Percentiles rank a stretch among this genome's conserved stretches.
Conservation (phyloP, 2,888 invertebrate genomes). For the Parnassius smintheus region DNA sequence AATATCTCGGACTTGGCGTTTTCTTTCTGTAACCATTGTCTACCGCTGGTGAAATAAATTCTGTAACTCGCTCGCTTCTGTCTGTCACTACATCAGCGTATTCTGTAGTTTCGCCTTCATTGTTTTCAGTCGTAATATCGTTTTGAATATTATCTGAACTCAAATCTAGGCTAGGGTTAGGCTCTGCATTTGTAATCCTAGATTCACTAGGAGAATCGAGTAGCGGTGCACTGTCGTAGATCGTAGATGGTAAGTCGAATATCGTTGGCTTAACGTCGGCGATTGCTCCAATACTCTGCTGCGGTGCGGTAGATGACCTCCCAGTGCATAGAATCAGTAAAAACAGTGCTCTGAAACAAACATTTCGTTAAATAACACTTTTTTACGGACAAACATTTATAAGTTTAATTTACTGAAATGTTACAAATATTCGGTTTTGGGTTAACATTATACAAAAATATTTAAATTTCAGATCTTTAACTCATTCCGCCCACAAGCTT, state of each 20-base stretch:
- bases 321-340: constrained; percentile 43
- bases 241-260: constrained; percentile 30
- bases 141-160: constrained; percentile 15
- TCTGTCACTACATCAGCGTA: constrained; percentile 31
- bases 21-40: constrained; percentile 9
- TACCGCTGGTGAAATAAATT: constrained; percentile 8
- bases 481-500: too few relatives aligned
- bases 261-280: constrained; percentile 50
- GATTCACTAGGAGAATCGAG: background rate
- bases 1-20: constrained; percentile 8
- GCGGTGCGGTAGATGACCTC: constrained; percentile 50
- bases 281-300: constrained; percentile 53
- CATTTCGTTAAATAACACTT: background rate
- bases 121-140: constrained; percentile 33
- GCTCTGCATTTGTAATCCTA: background rate
- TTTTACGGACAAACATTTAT: too few relatives aligned
- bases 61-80: constrained; percentile 8
- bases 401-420: too few relatives aligned
- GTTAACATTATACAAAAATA: too few relatives aligned
- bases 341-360: constrained; percentile 50
- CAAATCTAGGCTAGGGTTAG: background rate
- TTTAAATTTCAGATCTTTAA: too few relatives aligned
- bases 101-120: constrained; percentile 36
- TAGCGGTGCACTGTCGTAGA: constrained; percentile 5
- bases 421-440: too few relatives aligned